These are phyloP conservation scores for Myrmophylax atrothorax DNA, from an alignment of 2,113 vertebrate genomes.

Conservation along the genomic window DNA sequence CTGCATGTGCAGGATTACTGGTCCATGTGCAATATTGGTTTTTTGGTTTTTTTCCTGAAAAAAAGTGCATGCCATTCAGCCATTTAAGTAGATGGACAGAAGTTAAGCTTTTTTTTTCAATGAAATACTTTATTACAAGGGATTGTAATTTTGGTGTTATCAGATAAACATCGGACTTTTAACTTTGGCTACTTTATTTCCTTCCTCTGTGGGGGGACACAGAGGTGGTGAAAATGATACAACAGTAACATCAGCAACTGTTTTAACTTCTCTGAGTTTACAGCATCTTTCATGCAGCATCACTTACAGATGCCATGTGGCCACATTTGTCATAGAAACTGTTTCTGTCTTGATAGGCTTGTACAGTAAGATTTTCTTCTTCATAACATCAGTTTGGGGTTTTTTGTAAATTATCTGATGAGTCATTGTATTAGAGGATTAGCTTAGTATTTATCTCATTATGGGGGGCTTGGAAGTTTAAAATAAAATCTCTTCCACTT, in stretches of 20 bases:
- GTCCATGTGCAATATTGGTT: background rate
- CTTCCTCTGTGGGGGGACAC: background rate
- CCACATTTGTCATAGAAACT: background rate
- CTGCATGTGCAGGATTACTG: background rate
- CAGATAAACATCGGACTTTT: fast-evolving
- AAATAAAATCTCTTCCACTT: background rate
- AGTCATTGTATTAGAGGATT: background rate
- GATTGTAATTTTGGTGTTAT: background rate
- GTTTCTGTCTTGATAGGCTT: background rate
- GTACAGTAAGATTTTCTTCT: background rate
- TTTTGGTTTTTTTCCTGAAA: background rate
- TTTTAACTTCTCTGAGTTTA: background rate
- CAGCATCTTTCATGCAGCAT: background rate
- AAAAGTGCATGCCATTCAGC: background rate
- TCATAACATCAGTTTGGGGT: background rate
- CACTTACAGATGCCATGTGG: background rate
- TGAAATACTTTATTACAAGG: background rate
- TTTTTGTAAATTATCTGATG: background rate
- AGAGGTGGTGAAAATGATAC: background rate
- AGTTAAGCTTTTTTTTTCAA: background rate
- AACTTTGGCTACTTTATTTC: background rate
- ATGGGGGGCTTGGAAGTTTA: background rate
- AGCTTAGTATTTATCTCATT: background rate
- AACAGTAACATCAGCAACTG: background rate
- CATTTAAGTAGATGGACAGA: background rate